Evolutionary conservation across 2,113 vertebrate species (phyloP).

Genomic region (Rattus norvegicus): DNA sequence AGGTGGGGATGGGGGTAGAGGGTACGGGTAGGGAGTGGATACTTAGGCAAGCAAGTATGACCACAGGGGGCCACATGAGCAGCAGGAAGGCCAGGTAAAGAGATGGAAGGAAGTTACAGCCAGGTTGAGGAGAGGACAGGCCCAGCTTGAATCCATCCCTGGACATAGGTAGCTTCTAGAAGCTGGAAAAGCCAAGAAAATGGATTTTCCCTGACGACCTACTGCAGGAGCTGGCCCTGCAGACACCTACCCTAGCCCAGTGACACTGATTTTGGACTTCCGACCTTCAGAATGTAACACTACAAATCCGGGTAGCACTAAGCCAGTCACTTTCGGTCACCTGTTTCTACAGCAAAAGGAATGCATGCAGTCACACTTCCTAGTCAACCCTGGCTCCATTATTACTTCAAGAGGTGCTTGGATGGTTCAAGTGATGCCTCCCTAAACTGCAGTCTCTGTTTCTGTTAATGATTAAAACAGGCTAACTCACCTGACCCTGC

Average conservation of each 20-base stretch:
- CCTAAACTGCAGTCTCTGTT: slow-evolving; percentile 41
- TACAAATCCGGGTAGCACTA: not conserved
- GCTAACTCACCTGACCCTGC: not conserved
- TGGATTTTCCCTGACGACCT: not conserved
- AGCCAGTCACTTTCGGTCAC: not conserved
- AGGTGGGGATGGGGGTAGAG: not conserved
- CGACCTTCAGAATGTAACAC: not conserved
- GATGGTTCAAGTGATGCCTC: not conserved
- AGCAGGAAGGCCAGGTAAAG: not conserved
- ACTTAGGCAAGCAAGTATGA: not conserved
- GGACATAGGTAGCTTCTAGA: not conserved
- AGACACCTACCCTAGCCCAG: not conserved
- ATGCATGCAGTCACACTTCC: not conserved
- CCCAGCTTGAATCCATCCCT: not conserved
- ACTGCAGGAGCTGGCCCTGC: not conserved
- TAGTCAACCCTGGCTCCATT: not conserved
- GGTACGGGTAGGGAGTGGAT: not conserved
- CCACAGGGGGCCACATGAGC: not conserved
- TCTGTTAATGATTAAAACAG: slow-evolving; percentile 56
- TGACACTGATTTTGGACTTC: slow-evolving; percentile 5
- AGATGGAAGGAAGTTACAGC: not conserved
- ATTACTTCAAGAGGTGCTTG: not conserved
- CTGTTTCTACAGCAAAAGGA: not conserved
- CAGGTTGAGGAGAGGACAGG: not conserved
- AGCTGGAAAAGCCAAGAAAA: not conserved